Percentiles rank a stretch among this genome's conserved stretches.
Conservation (phyloP, 2,113 vertebrate genomes). For the Pongo abelii region DNA sequence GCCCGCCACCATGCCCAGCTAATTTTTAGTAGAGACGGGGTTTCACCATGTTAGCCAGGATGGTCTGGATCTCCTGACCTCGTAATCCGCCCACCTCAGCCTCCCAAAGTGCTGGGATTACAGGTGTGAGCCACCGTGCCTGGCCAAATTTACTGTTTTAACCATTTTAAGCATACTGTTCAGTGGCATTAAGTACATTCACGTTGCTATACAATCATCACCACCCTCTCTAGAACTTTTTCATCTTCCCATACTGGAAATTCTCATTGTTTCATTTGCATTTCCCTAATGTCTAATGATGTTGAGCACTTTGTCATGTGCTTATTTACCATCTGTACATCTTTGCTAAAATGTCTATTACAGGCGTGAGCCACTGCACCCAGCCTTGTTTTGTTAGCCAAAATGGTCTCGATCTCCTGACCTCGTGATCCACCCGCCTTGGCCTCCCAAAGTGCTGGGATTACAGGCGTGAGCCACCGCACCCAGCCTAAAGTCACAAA, state of each 20-base stretch:
- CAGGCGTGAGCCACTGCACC: too few relatives aligned
- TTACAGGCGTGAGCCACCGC: background rate
- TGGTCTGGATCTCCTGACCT: too few relatives aligned
- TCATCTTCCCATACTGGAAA: background rate
- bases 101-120: too few relatives aligned
- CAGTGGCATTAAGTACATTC: background rate
- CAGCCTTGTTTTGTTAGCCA: too few relatives aligned
- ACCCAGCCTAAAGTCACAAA: background rate
- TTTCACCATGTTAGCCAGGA: too few relatives aligned
- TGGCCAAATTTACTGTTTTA: background rate
- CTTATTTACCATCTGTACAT: background rate
- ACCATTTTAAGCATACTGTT: background rate
- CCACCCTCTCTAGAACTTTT: background rate
- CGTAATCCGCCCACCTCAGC: too few relatives aligned
- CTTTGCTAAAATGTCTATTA: background rate
- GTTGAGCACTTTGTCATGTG: background rate
- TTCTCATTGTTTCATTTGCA: background rate
- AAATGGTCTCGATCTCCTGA: too few relatives aligned
- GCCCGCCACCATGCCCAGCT: too few relatives aligned
- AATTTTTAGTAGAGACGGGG: too few relatives aligned
- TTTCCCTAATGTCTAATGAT: background rate
- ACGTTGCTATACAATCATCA: background rate
- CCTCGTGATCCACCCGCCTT: too few relatives aligned
- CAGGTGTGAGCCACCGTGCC: too few relatives aligned
- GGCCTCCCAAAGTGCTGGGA: too few relatives aligned